A percentile compares a stretch with the other conserved stretches of the same genome.
phyloP scores from a whole-genome alignment of 2,113 vertebrate genomes.

The Machaerirhynchus nigripectus region DNA sequence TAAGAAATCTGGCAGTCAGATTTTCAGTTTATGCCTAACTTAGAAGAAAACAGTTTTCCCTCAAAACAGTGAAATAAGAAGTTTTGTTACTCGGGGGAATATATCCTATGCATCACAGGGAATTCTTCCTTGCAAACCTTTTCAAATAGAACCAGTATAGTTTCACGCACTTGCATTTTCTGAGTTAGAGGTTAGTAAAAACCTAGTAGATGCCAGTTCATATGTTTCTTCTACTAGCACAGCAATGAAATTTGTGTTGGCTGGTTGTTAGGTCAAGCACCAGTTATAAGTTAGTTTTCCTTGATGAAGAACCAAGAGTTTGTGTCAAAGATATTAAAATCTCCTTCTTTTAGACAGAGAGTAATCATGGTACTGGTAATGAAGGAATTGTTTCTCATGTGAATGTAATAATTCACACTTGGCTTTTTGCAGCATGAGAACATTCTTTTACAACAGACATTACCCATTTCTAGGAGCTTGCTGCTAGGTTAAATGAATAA shows the following conservation, averaged over 20 bases:
- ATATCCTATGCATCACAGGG: neutral
- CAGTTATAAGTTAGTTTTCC: neutral
- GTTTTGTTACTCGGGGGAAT: neutral
- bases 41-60: neutral
- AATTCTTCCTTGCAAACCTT: neutral
- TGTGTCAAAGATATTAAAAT: neutral
- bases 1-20: neutral
- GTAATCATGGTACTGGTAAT: neutral
- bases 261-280: neutral
- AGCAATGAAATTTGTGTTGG: neutral
- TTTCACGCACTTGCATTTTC: neutral
- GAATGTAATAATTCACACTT: neutral
- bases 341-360: neutral
- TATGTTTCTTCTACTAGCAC: neutral
- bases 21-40: neutral
- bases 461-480: neutral
- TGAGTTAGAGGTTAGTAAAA: neutral
- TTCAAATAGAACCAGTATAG: rapidly evolving
- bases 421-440: neutral
- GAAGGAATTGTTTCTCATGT: neutral
- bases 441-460: neutral
- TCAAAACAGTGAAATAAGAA: neutral
- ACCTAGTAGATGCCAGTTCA: neutral
- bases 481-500: conserved; percentile 22
- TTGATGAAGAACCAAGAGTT: neutral